Evolutionary conservation across 2,797 vertebrate genomes (phyloP).

Genomic region (Peromyscus eremicus): DNA sequence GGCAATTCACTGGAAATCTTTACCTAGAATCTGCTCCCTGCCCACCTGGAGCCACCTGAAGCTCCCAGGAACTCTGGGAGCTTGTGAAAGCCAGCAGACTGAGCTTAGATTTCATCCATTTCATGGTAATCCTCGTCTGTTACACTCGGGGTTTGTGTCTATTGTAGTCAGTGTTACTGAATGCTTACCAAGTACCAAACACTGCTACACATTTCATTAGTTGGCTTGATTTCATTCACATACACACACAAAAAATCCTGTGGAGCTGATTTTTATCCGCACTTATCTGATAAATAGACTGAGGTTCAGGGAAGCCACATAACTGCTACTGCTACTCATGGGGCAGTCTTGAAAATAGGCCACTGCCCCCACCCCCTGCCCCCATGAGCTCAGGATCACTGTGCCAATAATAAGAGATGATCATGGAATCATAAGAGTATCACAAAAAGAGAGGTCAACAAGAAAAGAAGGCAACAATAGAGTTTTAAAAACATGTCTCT

Average conservation of each 20-base stretch:
- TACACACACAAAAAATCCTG: not conserved
- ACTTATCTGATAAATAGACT: slow-evolving; percentile 37
- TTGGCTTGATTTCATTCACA: not conserved
- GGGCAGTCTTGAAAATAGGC: not conserved
- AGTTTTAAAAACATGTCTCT: not conserved
- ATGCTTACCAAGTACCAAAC: not conserved
- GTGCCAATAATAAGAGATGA: not conserved
- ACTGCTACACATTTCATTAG: not conserved
- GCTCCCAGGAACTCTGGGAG: not conserved
- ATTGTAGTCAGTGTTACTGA: not conserved
- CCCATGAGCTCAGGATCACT: not conserved
- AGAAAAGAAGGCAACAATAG: not conserved
- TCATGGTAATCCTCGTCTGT: not conserved
- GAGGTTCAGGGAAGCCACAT: not conserved
- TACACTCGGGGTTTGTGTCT: not conserved
- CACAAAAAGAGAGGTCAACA: not conserved
- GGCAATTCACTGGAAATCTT: slow-evolving; percentile 17
- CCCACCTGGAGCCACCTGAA: not conserved
- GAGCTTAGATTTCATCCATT: not conserved
- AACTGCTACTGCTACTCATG: not conserved
- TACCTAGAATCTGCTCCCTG: not conserved
- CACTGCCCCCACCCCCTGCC: accelerated
- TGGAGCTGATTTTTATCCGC: not conserved
- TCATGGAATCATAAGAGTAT: not conserved
- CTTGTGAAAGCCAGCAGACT: not conserved